Evolutionary conservation across 1,140 invertebrate species (phyloP).

Genomic region (Babylonia areolata): DNA sequence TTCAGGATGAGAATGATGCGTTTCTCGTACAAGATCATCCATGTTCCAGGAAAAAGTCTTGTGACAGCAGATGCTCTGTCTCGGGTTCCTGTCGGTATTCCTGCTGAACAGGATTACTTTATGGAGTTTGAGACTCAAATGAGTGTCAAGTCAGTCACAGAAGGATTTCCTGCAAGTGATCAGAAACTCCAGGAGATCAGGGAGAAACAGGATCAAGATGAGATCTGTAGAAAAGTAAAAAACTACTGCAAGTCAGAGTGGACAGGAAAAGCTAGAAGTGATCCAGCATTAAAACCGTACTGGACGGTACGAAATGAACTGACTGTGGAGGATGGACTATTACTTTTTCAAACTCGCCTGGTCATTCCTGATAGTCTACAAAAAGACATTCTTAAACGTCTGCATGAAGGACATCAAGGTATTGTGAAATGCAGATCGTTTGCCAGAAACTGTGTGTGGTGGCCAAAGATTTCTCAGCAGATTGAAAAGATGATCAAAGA

Average conservation of each 20-base stretch:
- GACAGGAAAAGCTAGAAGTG: neutral
- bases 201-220: neutral
- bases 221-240: neutral
- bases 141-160: neutral
- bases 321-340: neutral
- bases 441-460: neutral
- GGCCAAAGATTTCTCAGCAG: neutral
- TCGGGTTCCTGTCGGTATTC: neutral
- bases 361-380: neutral
- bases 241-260: neutral
- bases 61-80: neutral
- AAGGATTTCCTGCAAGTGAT: too few species aligned
- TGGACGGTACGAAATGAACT: neutral
- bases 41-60: neutral
- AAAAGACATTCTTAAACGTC: neutral
- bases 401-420: neutral
- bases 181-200: neutral
- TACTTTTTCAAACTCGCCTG: neutral
- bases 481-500: neutral
- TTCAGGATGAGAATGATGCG: too few species aligned
- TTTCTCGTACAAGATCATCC: neutral
- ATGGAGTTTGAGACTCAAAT: neutral
- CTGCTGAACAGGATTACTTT: neutral
- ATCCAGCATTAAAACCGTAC: slow-evolving; percentile 2
- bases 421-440: neutral